Percentiles rank a stretch among this genome's conserved stretches.
phyloP scores from a whole-genome alignment of 2,113 vertebrate genomes.

The Sinocyclocheilus anshuiensis region DNA sequence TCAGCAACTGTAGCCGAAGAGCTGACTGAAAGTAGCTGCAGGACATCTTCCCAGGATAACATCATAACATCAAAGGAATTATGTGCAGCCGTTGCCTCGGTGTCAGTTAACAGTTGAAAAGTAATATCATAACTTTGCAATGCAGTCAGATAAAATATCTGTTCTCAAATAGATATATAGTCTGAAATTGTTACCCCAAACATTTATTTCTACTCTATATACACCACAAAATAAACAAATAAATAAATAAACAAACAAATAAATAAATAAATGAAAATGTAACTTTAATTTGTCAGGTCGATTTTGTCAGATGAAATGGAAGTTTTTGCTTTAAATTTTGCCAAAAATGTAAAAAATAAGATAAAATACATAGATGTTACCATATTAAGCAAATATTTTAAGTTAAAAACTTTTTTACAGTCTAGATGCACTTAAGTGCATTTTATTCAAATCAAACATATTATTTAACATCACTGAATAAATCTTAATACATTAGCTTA shows the following conservation, averaged over 20 bases:
- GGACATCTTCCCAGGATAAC: not conserved
- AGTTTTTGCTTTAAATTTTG: not conserved
- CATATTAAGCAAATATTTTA: too few relatives aligned
- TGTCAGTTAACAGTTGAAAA: conserved; percentile 20
- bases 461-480: not conserved
- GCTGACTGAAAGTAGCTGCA: not conserved
- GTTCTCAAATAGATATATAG: conserved; percentile 1
- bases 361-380: too few relatives aligned
- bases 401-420: too few relatives aligned
- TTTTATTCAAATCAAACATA: too few relatives aligned
- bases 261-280: too few relatives aligned
- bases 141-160: not conserved
- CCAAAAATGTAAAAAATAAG: not conserved
- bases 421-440: too few relatives aligned
- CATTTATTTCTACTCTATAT: not conserved
- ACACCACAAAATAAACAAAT: not conserved
- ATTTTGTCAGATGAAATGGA: not conserved
- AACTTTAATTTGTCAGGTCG: not conserved
- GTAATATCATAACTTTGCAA: conserved; percentile 7
- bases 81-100: not conserved
- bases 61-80: conserved; percentile 23
- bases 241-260: too few relatives aligned
- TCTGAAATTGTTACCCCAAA: not conserved
- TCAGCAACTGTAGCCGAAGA: not conserved
- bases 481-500: not conserved